Percentiles rank a stretch among this genome's conserved stretches.
These are phyloP conservation scores for Menidia beryllina DNA, from an alignment of 2,113 vertebrate genomes.

Conservation along the genomic window DNA sequence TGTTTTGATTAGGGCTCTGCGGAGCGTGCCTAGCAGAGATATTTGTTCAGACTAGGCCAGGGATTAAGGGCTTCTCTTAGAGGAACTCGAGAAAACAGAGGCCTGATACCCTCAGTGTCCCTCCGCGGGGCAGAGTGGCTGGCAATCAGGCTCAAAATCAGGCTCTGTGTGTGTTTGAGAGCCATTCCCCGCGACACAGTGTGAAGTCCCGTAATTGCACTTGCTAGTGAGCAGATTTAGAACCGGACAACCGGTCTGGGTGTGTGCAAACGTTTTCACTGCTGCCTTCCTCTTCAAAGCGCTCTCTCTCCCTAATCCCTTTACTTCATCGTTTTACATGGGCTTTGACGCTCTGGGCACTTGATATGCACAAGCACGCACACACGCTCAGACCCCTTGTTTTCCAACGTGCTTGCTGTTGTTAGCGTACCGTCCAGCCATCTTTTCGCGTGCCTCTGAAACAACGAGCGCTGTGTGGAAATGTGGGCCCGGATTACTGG, in stretches of 20 bases:
- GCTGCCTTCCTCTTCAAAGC: slow-evolving; percentile 64
- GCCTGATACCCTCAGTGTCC: slow-evolving; percentile 58
- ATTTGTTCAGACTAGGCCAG: slow-evolving; percentile 74
- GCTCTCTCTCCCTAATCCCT: slow-evolving; percentile 51
- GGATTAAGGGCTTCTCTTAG: slow-evolving; percentile 74
- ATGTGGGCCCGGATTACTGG: slow-evolving; percentile 33
- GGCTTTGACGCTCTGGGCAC: slow-evolving; percentile 38
- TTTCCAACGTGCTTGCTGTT: slow-evolving; percentile 19
- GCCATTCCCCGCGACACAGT: slow-evolving; percentile 7
- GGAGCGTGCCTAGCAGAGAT: slow-evolving; percentile 66
- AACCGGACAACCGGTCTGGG: slow-evolving; percentile 7
- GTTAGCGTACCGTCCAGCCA: slow-evolving; percentile 43
- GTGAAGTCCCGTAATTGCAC: slow-evolving; percentile 15
- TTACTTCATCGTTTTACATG: slow-evolving; percentile 50
- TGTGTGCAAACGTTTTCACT: slow-evolving; percentile 6
- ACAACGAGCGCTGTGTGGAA: slow-evolving; percentile 38
- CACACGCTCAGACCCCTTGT: slow-evolving; percentile 14
- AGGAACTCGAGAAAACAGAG: slow-evolving; percentile 74
- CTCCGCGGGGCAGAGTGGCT: slow-evolving; percentile 43
- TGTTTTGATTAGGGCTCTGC: slow-evolving; percentile 61
- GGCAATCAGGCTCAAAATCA: slow-evolving; percentile 17
- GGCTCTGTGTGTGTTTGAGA: slow-evolving; percentile 1
- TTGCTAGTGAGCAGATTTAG: not conserved
- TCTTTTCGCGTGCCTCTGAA: slow-evolving; percentile 25
- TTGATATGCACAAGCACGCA: slow-evolving; percentile 19